These are phyloP conservation scores for Myioborus miniatus DNA, from an alignment of 2,797 vertebrate species.

Conservation along the genomic window DNA sequence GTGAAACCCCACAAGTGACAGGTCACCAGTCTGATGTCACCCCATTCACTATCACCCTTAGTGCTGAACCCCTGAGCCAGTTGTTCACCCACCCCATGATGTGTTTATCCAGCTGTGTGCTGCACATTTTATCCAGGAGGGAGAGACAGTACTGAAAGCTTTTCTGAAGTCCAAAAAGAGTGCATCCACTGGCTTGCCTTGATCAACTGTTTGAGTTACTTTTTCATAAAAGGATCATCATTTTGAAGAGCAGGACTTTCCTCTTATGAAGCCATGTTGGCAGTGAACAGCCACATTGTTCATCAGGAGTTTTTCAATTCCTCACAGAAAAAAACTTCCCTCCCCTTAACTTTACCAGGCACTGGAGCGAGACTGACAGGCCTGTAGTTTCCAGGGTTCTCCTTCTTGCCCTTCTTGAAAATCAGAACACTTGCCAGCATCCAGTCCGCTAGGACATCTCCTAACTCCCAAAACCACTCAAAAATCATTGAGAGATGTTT, in stretches of 20 bases:
- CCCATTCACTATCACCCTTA: neutral
- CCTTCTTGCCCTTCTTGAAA: neutral
- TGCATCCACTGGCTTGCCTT: neutral
- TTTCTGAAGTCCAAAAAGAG: neutral
- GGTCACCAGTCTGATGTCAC: neutral
- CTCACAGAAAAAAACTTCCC: neutral
- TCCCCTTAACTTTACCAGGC: neutral
- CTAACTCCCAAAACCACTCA: neutral
- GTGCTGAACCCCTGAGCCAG: neutral
- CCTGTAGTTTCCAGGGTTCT: neutral
- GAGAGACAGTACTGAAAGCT: accelerated
- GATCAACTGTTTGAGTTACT: accelerated
- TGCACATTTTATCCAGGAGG: neutral
- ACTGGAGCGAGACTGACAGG: neutral
- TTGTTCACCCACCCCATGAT: neutral
- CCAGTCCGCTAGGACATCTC: no score
- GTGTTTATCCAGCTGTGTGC: neutral
- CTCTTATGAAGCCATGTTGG: neutral
- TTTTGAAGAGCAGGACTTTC: neutral
- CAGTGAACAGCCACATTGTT: neutral
- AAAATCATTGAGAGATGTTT: neutral
- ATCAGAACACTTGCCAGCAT: accelerated
- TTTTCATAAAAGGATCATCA: neutral
- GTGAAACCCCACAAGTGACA: neutral
- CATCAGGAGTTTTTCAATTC: neutral